Evolutionary conservation across 2,888 invertebrate species (phyloP).

Genomic region (Sceliomorpha sp.): DNA sequence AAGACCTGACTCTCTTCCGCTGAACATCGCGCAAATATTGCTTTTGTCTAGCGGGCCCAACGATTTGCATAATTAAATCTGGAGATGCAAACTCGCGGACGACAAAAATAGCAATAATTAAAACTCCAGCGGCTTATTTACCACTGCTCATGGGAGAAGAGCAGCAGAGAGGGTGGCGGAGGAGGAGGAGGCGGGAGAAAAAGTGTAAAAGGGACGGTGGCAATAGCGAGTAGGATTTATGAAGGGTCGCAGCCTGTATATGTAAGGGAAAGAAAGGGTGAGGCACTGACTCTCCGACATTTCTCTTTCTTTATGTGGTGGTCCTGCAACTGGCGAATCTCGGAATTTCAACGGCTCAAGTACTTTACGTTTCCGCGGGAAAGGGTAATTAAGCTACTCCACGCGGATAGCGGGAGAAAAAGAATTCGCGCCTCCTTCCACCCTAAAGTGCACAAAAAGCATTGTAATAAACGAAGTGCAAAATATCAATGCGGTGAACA

Average conservation of each 20-base stretch:
- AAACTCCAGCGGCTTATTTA: constrained; percentile 73
- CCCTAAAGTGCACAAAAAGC: constrained; percentile 24
- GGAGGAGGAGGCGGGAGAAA: not conserved
- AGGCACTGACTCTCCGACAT: constrained; percentile 37
- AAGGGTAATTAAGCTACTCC: constrained; percentile 52
- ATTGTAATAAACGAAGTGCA: constrained; percentile 38
- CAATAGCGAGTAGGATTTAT: constrained; percentile 62
- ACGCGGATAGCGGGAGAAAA: constrained; percentile 43
- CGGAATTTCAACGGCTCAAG: constrained; percentile 42
- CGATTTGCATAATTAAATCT: constrained; percentile 78
- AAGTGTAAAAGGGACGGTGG: constrained; percentile 34
- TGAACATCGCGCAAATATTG: constrained; percentile 71
- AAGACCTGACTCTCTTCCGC: constrained; percentile 2
- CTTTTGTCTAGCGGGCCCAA: constrained; percentile 72
- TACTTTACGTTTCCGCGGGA: constrained; percentile 47
- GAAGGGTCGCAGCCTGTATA: constrained; percentile 59
- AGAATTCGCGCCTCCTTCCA: constrained; percentile 30
- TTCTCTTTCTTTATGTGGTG: constrained; percentile 44
- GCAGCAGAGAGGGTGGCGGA: constrained; percentile 2
- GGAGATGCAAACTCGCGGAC: constrained; percentile 56
- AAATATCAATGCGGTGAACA: too few relatives aligned
- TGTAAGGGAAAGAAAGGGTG: constrained; percentile 34
- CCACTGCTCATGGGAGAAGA: constrained; percentile 57
- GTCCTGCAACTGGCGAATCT: constrained; percentile 35
- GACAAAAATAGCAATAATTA: constrained; percentile 76